Base-by-base conservation (phyloP, 2,888 invertebrate genomes). In the Xiphydria camelus region DNA sequence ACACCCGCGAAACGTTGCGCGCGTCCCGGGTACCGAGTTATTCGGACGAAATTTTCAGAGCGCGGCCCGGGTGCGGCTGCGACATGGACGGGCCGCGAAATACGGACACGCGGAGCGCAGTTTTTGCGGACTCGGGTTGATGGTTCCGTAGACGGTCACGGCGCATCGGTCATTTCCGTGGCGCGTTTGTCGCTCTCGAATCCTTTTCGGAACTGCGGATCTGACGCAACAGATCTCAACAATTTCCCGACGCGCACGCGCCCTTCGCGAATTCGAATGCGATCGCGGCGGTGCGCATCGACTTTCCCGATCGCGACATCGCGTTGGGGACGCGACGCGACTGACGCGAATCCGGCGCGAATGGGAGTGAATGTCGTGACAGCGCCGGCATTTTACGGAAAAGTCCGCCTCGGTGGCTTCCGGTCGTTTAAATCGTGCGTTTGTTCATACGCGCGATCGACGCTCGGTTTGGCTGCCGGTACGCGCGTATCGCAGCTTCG, bases 41-140 rank as follows among this genome's bases (percentile, higher is more conserved):
- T 57, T 47, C 45, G 40, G 43, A 45, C 44, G 41, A 49, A 54
- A 57, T 14, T 38, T 33, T 41, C 23, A 41, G 51, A 52, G 50
- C 50, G 51, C 44, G 46, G 45, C 47, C 59, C 62, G 63, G 62
- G 55, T 52, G 63, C 62, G 62, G 60, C 59, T 41, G 21, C 29
- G 45, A 33, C 44, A 29, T 26, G 39, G 34, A 45, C 45, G 41
- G 34, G 42, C 36, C 37, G 32, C 49, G 45, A 38, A 38, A 41
- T 47, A 46, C 44, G 54, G 55, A 53, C 63, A 59, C 61, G 59
- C 59, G 58, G 59, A 55, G 60, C 63, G 59, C 55, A 61, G 45
- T 55, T 61, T 55, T 58, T 57, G 54, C 56, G 53, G 50, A 37
- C 33, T 22, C 10, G 31, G 32, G 23, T 21, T 17, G 10, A 4